Percentiles rank a stretch among this genome's conserved stretches.
Conservation (phyloP, 2,797 vertebrate genomes). For the Enteromius unitaeniatus region DNA sequence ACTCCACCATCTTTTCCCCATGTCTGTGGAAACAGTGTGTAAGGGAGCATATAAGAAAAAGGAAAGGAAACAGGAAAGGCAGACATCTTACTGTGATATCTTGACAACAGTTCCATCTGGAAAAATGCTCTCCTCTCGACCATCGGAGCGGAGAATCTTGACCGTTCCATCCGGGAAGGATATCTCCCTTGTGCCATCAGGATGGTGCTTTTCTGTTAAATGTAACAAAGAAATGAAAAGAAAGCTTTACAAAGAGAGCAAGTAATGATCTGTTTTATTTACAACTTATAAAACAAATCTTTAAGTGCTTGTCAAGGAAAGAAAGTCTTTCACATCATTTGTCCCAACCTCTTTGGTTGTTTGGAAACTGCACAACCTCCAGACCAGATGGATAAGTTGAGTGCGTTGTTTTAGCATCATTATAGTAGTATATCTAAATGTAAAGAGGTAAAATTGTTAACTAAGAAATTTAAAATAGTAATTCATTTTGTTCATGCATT, state of each 20-base stretch:
- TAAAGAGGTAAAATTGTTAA: not conserved
- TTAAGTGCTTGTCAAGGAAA: not conserved
- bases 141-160: slow-evolving; percentile 66
- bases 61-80: not conserved
- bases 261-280: not conserved
- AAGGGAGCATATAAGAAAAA: not conserved
- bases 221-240: not conserved
- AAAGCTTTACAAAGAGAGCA: not conserved
- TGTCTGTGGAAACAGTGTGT: slow-evolving; percentile 67
- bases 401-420: slow-evolving; percentile 72
- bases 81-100: slow-evolving; percentile 73
- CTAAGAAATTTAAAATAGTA: not conserved
- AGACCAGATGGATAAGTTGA: slow-evolving; percentile 73
- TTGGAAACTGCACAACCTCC: slow-evolving; percentile 76
- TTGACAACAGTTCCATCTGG: slow-evolving; percentile 77
- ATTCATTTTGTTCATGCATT: not conserved
- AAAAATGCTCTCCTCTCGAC: slow-evolving; percentile 76
- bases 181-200: slow-evolving; percentile 76
- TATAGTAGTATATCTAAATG: slow-evolving; percentile 79
- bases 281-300: not conserved
- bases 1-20: slow-evolving; percentile 74
- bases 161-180: slow-evolving; percentile 79
- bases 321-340: not conserved
- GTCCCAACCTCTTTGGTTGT: slow-evolving; percentile 79
- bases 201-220: slow-evolving; percentile 77